Percentiles rank a stretch among this genome's conserved stretches.
Evolutionary conservation across 2,113 vertebrate species (phyloP).

Genomic region (Brevimyrus niger): DNA sequence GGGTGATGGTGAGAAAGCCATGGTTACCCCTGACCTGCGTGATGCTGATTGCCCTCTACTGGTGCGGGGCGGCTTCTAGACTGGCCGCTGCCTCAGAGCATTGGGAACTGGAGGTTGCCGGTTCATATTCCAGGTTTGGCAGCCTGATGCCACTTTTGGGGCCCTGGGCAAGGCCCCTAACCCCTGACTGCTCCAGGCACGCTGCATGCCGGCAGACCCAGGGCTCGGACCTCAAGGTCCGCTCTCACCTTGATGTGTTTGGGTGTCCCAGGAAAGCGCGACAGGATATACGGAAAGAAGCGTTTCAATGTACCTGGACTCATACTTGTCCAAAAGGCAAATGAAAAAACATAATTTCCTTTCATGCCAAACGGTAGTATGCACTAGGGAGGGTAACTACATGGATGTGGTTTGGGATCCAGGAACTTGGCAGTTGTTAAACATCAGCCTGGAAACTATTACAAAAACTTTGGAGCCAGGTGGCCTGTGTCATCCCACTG

Average conservation of each 20-base stretch:
- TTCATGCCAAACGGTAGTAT: not conserved
- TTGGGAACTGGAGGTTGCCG: not conserved
- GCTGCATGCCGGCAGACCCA: not conserved
- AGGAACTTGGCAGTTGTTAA: not conserved
- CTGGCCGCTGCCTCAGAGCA: not conserved
- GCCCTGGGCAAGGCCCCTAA: not conserved
- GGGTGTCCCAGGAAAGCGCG: not conserved
- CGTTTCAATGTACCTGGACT: not conserved
- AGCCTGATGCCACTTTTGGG: not conserved
- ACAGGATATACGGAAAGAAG: not conserved
- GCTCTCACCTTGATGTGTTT: not conserved
- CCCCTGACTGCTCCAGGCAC: not conserved
- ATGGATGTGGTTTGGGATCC: not conserved
- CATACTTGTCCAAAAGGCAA: not conserved
- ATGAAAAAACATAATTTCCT: not conserved
- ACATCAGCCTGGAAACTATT: not conserved
- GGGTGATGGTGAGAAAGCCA: not conserved
- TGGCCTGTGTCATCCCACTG: not conserved
- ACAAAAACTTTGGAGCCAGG: not conserved
- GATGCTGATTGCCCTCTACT: not conserved
- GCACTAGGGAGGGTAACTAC: not conserved
- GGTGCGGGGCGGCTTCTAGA: not conserved
- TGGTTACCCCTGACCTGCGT: not conserved
- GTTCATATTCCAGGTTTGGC: not conserved
- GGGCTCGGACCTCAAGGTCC: not conserved